A percentile compares a stretch with the other conserved stretches of the same genome.
These are phyloP conservation scores for Timema podura DNA, from an alignment of 2,888 invertebrate genomes.

Conservation along the genomic window DNA sequence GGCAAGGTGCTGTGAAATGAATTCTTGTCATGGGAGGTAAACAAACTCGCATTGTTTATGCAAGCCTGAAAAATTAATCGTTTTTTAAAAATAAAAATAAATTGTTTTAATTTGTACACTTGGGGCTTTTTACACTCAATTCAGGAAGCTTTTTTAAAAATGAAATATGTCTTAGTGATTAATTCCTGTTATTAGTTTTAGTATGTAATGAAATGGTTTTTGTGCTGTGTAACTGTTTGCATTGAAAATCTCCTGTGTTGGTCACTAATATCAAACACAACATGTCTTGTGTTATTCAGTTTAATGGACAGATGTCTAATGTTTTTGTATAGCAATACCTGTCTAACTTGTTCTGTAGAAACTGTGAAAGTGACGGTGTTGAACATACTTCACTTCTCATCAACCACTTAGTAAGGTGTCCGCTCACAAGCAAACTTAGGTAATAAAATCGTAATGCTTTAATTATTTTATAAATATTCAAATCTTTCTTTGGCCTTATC, in stretches of 20 bases:
- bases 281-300: constrained; percentile 19
- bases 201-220: constrained; percentile 23
- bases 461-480: constrained; percentile 22
- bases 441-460: constrained; percentile 25
- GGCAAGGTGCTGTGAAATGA: constrained; percentile 16
- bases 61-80: constrained; percentile 25
- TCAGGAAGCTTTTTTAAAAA: constrained; percentile 27
- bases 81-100: constrained; percentile 20
- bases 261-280: constrained; percentile 15
- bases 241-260: constrained; percentile 22
- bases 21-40: constrained; percentile 16
- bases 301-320: constrained; percentile 17
- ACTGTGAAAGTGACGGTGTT: not conserved
- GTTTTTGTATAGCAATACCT: constrained; percentile 24
- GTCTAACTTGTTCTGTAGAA: constrained; percentile 13
- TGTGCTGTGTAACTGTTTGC: constrained; percentile 27
- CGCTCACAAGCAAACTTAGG: constrained; percentile 13
- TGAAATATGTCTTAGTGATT: constrained; percentile 27
- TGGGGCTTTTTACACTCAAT: constrained; percentile 30
- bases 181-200: constrained; percentile 30
- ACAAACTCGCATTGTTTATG: constrained; percentile 20
- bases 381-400: too few species aligned
- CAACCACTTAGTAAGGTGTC: not conserved
- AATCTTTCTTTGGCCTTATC: constrained; percentile 28
- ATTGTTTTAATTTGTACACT: constrained; percentile 26